Evolutionary conservation across 2,888 invertebrate genomes (phyloP), one percentile per base, ranked within the genome.

Genomic region (Sphaeridia pumilis): DNA sequence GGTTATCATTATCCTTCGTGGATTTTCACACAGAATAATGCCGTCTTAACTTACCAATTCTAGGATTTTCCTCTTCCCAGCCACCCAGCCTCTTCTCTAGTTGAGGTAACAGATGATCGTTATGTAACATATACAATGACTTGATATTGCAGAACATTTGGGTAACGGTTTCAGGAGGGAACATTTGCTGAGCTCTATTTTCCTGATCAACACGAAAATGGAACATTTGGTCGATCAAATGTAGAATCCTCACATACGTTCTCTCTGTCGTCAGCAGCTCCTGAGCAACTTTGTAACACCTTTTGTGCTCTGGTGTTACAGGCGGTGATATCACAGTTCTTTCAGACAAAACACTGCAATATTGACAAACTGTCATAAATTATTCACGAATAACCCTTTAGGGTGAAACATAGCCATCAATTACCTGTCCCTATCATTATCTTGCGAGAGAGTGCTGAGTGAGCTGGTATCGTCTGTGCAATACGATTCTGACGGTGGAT

Each of bases 111-210:
- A 81, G 69, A 66, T 79, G 80, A 58, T 79, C 78, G 60, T 78
- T 74, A 68, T 81, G 81, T 64, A 81, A 76, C 63, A 75, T 75
- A 66, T 77, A 79, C 50, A 81, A 75, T 35, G 77, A 77, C 60
- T 78, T 77, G 46, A 79, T 74, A 67, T 80, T 80, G 22, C 80
- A 75, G 67, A 81, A 80, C 72, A 81, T 77, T 58, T 76, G 75
- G 4, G 75, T 75, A 31, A 79, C 73, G 12, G 75, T 74, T 53
- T 78, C 78, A 28, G 73, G 71, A 10, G 78, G 75, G 59, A 80
- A 74, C 72, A 79, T 75, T 36, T 72, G 72, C 60, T 74, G 73
- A 12, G 72, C 73, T 54, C 76, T 69, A 63, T 80, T 79, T 65
- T 78, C 78, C 57, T 76, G 73, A 60, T 76, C 75, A 12, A 80